Percentiles rank a stretch among this genome's conserved stretches.
Evolutionary conservation across 2,888 invertebrate species (phyloP).

Genomic region (Drosophila ustulata): DNA sequence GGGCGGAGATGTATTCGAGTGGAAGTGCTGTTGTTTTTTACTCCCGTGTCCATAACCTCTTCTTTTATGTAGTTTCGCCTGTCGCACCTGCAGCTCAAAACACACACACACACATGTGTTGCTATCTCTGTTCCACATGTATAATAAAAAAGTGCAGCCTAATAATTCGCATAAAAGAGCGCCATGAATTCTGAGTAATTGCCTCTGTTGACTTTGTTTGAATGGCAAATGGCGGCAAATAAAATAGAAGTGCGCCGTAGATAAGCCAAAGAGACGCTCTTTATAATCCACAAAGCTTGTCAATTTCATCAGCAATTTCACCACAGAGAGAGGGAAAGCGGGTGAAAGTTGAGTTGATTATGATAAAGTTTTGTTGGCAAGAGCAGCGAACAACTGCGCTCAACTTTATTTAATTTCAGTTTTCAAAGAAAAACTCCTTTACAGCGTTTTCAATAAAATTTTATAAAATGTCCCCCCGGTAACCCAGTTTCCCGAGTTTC

Average conservation of each 20-base stretch:
- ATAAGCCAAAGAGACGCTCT: slow-evolving; percentile 2
- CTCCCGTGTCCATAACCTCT: slow-evolving; percentile 35
- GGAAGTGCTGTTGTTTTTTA: slow-evolving; percentile 17
- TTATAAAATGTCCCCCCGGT: slow-evolving; percentile 17
- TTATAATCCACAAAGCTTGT: background rate
- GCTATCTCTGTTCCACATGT: background rate
- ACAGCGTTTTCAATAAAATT: slow-evolving; percentile 21
- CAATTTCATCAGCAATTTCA: background rate
- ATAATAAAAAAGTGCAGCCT: slow-evolving; percentile 42
- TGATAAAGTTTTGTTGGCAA: background rate
- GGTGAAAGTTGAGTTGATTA: slow-evolving; percentile 2
- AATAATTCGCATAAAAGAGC: slow-evolving; percentile 36
- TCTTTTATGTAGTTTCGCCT: slow-evolving; percentile 61
- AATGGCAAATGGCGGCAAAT: slow-evolving; percentile 15
- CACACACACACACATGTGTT: slow-evolving; percentile 1
- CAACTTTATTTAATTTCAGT: slow-evolving; percentile 3
- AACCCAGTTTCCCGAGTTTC: background rate
- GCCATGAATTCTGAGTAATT: slow-evolving; percentile 45
- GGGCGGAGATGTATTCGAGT: slow-evolving; percentile 1
- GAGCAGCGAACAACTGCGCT: background rate
- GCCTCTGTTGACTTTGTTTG: slow-evolving; percentile 22
- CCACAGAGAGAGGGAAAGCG: background rate
- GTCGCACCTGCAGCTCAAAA: slow-evolving; percentile 35
- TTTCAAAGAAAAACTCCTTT: slow-evolving; percentile 6
- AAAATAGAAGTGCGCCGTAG: background rate